Base-by-base conservation (phyloP, 2,113 vertebrate genomes). In the Calyptommatus sinebrachiatus region DNA sequence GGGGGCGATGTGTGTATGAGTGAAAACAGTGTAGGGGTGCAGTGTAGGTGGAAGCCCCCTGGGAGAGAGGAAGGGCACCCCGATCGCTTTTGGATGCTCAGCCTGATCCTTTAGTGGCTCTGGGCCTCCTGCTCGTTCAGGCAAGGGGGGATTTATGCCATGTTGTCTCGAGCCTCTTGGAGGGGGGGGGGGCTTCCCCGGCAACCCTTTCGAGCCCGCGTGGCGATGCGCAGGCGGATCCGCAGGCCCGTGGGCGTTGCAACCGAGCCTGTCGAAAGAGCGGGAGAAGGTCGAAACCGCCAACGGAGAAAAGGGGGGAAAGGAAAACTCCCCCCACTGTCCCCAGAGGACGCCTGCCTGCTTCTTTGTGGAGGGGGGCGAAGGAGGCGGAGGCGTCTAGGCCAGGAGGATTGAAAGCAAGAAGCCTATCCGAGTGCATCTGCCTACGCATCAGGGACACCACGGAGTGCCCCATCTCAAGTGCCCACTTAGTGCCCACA, bases 401-500 rank as follows among this genome's bases (percentile, higher is more conserved):
- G 28, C 31, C 29, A 73, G 79, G 26, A 46, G 10, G 71, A 71
- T 41, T 66, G 57, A 84, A 41, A 60, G 77, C 75, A 76, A 70
- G 81, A 62, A 80, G 65, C 24, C 86, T 89, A 84, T 4, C 78
- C 88, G 86, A 84, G 78, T 82, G 67, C 81, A 74, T 78, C 85
- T 76, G 45, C 41, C 29, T 53, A 72, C 81, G 83, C 88, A 84
- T 65, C 29, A 8, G 81, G 35, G 75, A n/a, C n/a, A n/a, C 31
- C 60, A 68, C 73, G 24, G 71, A 53, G 31, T 53, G 2, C 60
- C 60, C 60, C 60, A 18, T 63, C 2, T 41, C 35, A 41, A 41
- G 35, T 41, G 35, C 2, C 50, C 86, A 8, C 88, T 83, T 79
- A 80, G 84, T 84, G 70, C 66, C 87, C 87, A 78, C 91, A 91